Percentiles rank a stretch among this genome's conserved stretches.
Evolutionary conservation across 2,888 invertebrate genomes (phyloP).

Genomic region (Eumerus sabulonum): DNA sequence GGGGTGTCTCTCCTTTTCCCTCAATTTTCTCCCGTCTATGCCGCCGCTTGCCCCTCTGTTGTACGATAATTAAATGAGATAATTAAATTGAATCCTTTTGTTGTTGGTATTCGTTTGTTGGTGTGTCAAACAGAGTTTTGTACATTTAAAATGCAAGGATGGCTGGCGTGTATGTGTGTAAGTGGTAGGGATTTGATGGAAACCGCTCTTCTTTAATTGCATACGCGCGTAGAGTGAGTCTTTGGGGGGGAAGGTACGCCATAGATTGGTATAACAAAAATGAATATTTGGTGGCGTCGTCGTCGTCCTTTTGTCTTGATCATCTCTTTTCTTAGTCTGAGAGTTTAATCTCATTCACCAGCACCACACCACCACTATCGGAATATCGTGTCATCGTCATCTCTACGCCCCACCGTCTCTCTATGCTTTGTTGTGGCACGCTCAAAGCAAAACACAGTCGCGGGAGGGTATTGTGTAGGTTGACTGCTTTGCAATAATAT

Average conservation of each 20-base stretch:
- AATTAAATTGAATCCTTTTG: constrained; percentile 72
- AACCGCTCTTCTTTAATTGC: constrained; percentile 63
- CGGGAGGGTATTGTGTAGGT: neutral
- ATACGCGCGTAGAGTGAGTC: constrained; percentile 36
- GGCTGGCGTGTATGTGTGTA: constrained; percentile 1
- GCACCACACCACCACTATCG: neutral
- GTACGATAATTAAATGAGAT: constrained; percentile 71
- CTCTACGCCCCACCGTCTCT: neutral
- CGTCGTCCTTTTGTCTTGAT: constrained; percentile 16
- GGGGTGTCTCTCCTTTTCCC: constrained; percentile 53
- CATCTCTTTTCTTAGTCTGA: constrained; percentile 41
- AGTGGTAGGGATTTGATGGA: constrained; percentile 30
- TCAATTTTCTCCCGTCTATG: neutral
- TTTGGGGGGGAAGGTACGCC: neutral
- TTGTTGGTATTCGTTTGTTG: constrained; percentile 46
- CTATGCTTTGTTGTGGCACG: too few relatives aligned
- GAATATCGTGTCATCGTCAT: neutral
- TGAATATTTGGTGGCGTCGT: constrained; percentile 54
- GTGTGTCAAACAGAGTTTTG: too few relatives aligned
- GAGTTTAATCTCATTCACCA: constrained; percentile 53
- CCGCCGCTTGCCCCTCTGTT: constrained; percentile 35
- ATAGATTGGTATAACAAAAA: constrained; percentile 33
- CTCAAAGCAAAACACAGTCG: neutral
- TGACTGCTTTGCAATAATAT: constrained; percentile 60
- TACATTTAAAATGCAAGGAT: too few relatives aligned